Evolutionary conservation across 2,797 vertebrate species (phyloP).

Genomic region (Alectoris magna): DNA sequence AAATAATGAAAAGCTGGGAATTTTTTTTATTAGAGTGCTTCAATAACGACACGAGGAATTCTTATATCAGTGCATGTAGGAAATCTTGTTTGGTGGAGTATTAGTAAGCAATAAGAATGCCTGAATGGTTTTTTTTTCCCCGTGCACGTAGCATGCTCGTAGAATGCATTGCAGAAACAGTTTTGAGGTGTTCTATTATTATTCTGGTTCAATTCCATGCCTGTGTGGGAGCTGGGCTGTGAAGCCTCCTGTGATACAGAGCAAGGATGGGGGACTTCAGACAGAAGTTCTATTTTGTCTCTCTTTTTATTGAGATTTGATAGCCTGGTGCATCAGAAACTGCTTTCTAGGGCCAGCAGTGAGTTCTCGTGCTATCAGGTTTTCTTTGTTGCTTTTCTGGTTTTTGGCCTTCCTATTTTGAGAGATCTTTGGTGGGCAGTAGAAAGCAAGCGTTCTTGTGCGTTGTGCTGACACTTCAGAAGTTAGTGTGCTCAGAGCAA

Average conservation of each 20-base stretch:
- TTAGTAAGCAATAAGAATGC: slow-evolving; percentile 24
- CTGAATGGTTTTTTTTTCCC: slow-evolving; percentile 16
- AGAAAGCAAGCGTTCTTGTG: fast-evolving
- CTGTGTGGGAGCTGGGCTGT: neutral
- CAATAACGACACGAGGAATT: neutral
- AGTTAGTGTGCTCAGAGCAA: neutral
- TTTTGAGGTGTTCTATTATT: slow-evolving; percentile 36
- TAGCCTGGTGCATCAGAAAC: neutral
- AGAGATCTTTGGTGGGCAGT: fast-evolving
- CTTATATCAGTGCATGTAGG: neutral
- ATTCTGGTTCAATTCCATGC: neutral
- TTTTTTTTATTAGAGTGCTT: neutral
- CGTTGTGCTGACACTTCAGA: neutral
- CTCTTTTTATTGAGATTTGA: fast-evolving
- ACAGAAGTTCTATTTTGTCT: neutral
- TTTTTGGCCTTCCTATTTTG: neutral
- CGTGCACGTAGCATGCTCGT: slow-evolving; percentile 22
- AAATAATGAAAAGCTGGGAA: neutral
- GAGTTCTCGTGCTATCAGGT: neutral
- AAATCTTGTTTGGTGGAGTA: neutral
- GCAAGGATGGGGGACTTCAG: neutral
- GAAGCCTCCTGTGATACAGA: neutral
- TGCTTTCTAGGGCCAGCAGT: neutral
- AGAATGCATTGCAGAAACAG: slow-evolving; percentile 13
- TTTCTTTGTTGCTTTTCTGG: neutral